Evolutionary conservation across 2,797 vertebrate species (phyloP).

Genomic region (Heterohyrax brucei): DNA sequence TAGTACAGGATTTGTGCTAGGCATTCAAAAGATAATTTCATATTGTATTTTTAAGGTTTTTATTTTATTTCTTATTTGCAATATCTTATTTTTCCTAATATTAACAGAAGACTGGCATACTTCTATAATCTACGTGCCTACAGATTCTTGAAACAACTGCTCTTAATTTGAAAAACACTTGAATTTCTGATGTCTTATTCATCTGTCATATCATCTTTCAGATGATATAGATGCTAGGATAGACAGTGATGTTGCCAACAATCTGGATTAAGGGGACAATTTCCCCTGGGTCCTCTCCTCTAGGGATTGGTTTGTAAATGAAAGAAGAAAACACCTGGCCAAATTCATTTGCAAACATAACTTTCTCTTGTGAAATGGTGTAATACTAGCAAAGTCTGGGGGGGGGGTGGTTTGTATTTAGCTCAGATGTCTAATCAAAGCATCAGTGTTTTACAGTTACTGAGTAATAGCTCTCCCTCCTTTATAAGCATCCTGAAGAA

Average conservation of each 20-base stretch:
- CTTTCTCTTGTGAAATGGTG: background rate
- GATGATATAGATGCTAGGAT: background rate
- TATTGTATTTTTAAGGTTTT: background rate
- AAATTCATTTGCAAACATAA: slow-evolving; percentile 33
- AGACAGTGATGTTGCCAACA: background rate
- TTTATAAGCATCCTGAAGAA: background rate
- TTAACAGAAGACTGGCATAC: background rate
- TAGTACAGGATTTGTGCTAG: background rate
- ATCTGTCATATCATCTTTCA: background rate
- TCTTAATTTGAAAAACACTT: background rate
- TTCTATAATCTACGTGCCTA: background rate
- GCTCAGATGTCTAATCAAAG: background rate
- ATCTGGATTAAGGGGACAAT: background rate
- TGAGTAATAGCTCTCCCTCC: background rate
- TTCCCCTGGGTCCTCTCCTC: background rate
- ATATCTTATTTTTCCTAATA: background rate
- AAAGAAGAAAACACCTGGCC: slow-evolving; percentile 2
- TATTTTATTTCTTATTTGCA: background rate
- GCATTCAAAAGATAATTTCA: background rate
- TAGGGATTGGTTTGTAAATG: background rate
- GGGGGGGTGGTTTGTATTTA: background rate
- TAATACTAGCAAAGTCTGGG: background rate
- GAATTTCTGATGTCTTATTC: background rate
- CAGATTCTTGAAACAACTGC: background rate
- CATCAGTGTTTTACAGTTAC: background rate